phyloP scores from a whole-genome alignment of 2,113 vertebrate species.

The Myxocyprinus asiaticus region DNA sequence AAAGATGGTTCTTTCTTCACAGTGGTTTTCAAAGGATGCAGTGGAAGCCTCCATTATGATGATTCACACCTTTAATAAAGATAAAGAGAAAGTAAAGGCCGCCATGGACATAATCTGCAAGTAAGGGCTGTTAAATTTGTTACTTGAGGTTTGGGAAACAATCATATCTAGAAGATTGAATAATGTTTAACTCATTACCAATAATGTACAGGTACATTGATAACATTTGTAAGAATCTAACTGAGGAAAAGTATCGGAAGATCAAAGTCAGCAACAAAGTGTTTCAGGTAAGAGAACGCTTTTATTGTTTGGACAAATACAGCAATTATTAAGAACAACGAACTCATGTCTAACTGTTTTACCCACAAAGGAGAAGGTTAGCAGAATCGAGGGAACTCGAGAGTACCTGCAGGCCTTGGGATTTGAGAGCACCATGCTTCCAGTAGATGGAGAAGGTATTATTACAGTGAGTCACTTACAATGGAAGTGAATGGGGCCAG shows the following conservation, averaged over 20 bases:
- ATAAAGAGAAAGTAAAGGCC: constrained; percentile 84
- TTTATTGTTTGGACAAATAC: background rate
- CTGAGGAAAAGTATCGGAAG: constrained; percentile 90
- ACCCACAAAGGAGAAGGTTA: constrained; percentile 85
- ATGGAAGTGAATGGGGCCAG: too few relatives aligned
- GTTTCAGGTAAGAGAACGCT: constrained; percentile 81
- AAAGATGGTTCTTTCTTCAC: constrained; percentile 23
- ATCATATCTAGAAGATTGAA: background rate
- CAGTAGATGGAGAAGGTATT: constrained; percentile 83
- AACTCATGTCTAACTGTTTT: background rate
- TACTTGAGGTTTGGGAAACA: background rate
- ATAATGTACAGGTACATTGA: constrained; percentile 83
- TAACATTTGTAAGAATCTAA: constrained; percentile 88
- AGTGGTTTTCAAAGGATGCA: constrained; percentile 83
- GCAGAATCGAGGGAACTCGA: constrained; percentile 81
- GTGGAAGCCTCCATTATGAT: constrained; percentile 93
- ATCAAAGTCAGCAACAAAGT: constrained; percentile 94
- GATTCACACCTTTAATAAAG: constrained; percentile 93
- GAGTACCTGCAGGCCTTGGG: constrained; percentile 88
- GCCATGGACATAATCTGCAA: constrained; percentile 92
- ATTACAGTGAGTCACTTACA: too few relatives aligned
- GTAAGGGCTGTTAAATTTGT: constrained; percentile 67
- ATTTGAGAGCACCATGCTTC: constrained; percentile 78
- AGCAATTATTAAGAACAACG: background rate
- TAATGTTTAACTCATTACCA: background rate